phyloP scores from a whole-genome alignment of 2,888 invertebrate species.

The Chaetogeoica ovagalla region DNA sequence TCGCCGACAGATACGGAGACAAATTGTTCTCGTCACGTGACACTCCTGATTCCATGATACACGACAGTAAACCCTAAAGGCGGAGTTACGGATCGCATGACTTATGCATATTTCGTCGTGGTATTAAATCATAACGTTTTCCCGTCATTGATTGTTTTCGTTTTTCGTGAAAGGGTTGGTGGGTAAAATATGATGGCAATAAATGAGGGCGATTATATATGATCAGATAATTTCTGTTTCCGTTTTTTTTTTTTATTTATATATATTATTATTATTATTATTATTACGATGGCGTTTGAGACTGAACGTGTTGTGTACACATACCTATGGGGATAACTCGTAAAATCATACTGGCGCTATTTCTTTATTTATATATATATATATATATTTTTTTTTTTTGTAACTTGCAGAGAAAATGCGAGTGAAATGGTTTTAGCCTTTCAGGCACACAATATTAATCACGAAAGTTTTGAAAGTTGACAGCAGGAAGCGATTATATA shows the following conservation, averaged over 20 bases:
- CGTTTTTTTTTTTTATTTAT: background rate
- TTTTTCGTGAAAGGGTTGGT: background rate
- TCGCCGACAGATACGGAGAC: constrained; percentile 57
- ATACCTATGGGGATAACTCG: constrained; percentile 6
- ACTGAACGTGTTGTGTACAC: constrained; percentile 19
- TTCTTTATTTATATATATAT: background rate
- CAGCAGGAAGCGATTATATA: constrained; percentile 51
- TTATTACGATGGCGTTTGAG: constrained; percentile 9
- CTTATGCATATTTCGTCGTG: constrained; percentile 47
- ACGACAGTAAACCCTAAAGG: constrained; percentile 51
- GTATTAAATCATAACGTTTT: constrained; percentile 52
- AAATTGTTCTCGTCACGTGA: constrained; percentile 54
- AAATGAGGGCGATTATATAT: constrained; percentile 46
- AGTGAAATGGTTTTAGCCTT: constrained; percentile 39
- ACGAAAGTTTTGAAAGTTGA: constrained; percentile 51
- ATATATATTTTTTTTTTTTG: background rate
- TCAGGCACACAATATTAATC: constrained; percentile 40
- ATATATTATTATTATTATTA: too few relatives aligned
- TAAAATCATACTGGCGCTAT: constrained; percentile 40
- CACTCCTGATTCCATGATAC: constrained; percentile 49
- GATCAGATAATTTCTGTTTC: constrained; percentile 39
- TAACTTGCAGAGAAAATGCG: constrained; percentile 24
- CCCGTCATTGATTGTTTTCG: constrained; percentile 48
- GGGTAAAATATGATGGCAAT: constrained; percentile 41
- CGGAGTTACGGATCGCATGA: constrained; percentile 52